Evolutionary conservation across 1,140 invertebrate species (phyloP).

Genomic region (Manduca sexta): DNA sequence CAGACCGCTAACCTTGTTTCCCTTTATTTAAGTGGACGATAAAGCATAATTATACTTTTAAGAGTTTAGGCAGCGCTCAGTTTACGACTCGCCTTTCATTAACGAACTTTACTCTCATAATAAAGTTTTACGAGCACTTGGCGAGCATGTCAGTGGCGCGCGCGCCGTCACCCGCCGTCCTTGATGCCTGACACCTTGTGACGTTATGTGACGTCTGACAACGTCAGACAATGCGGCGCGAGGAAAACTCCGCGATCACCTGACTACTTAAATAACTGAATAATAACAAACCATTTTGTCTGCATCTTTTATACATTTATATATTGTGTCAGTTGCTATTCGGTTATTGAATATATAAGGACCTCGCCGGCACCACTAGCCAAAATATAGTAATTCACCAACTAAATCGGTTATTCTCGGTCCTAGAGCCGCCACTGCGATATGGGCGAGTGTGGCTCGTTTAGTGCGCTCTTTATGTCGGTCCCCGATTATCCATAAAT

Average conservation of each 20-base stretch:
- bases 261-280: background rate
- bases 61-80: constrained; percentile 1
- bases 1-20: background rate
- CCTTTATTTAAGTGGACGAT: constrained; percentile 1
- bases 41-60: constrained; percentile 7
- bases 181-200: background rate
- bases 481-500: no score
- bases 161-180: background rate
- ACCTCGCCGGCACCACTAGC: no score
- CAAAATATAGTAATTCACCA: no score
- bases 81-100: constrained; percentile 5
- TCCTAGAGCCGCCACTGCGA: no score
- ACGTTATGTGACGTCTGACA: background rate
- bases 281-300: background rate
- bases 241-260: background rate
- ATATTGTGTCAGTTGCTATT: background rate
- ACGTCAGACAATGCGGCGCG: background rate
- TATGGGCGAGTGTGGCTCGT: no score
- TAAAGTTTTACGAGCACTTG: constrained; percentile 7
- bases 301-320: background rate
- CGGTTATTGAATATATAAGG: no score
- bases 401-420: no score
- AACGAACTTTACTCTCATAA: constrained; percentile 5
- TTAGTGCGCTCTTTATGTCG: no score
- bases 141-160: background rate